Conservation (phyloP, 2,888 invertebrate species). For the Xylophagus ater region DNA sequence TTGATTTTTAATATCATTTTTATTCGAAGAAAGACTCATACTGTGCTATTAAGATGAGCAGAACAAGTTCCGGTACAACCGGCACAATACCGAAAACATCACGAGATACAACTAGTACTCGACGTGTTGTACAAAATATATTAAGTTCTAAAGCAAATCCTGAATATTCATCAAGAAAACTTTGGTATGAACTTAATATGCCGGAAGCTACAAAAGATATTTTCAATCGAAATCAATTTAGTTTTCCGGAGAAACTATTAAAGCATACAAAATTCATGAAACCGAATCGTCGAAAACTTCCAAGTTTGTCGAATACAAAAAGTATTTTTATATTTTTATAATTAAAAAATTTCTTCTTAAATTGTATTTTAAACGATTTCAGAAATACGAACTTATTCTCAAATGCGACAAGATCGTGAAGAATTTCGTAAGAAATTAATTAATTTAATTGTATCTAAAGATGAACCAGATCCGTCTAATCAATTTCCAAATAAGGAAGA, state of each 20-base stretch:
- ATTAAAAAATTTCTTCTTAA: constrained; percentile 1
- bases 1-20: too few relatives aligned
- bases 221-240: constrained; percentile 37
- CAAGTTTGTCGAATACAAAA: constrained; percentile 4
- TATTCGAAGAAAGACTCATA: too few relatives aligned
- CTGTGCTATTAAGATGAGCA: too few relatives aligned
- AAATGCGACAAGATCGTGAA: constrained; percentile 62
- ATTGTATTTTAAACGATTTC: constrained; percentile 16
- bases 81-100: neutral
- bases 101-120: neutral
- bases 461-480: constrained; percentile 30
- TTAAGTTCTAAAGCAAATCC: constrained; percentile 34
- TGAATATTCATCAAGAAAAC: constrained; percentile 30
- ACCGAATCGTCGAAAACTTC: constrained; percentile 22
- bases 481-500: constrained; percentile 52
- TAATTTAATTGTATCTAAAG: constrained; percentile 53
- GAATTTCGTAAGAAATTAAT: constrained; percentile 71
- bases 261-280: constrained; percentile 34
- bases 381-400: constrained; percentile 56
- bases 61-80: neutral
- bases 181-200: constrained; percentile 36
- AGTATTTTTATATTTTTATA: too few relatives aligned
- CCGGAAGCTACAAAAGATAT: constrained; percentile 30
- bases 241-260: constrained; percentile 51
- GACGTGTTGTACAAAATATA: neutral